Conservation (phyloP, 1,140 invertebrate genomes). For the Drosophila sucinea region DNA sequence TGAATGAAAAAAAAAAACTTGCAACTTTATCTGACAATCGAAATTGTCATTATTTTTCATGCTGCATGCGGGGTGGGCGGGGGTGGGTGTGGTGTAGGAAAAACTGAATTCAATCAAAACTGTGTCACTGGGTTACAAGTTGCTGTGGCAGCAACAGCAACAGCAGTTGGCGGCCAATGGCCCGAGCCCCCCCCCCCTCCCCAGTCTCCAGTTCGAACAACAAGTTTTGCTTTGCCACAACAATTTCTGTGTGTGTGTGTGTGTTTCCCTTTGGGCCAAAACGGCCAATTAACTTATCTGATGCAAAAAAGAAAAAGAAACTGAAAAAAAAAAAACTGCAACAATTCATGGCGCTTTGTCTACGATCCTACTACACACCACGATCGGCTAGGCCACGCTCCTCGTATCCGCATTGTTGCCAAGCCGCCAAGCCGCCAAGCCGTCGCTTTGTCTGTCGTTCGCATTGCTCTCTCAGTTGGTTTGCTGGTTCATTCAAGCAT, state of each 20-base stretch:
- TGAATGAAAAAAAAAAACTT: not conserved
- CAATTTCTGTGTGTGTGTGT: slow-evolving; percentile 11
- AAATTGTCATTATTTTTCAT: slow-evolving; percentile 3
- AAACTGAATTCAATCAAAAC: slow-evolving; percentile 54
- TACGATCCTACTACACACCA: slow-evolving; percentile 52
- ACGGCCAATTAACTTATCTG: slow-evolving; percentile 78
- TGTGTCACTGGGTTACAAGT: slow-evolving; percentile 70
- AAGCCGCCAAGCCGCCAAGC: slow-evolving; percentile 30
- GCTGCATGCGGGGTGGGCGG: not conserved
- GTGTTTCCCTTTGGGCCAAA: slow-evolving; percentile 76
- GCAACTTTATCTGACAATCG: not conserved
- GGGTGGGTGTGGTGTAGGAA: not conserved
- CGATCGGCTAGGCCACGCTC: slow-evolving; percentile 2
- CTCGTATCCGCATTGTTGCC: slow-evolving; percentile 55
- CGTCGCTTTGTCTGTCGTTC: slow-evolving; percentile 30
- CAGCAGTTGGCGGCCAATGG: slow-evolving; percentile 21
- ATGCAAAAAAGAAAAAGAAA: slow-evolving; percentile 38
- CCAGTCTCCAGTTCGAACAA: slow-evolving; percentile 27
- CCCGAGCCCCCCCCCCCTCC: slow-evolving; percentile 8
- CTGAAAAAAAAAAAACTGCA: slow-evolving; percentile 23
- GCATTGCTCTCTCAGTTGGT: slow-evolving; percentile 1
- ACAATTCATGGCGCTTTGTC: slow-evolving; percentile 58
- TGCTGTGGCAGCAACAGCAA: slow-evolving; percentile 27
- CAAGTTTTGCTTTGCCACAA: slow-evolving; percentile 45
- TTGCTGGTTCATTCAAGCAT: slow-evolving; percentile 15